phyloP scores from a whole-genome alignment of 2,888 invertebrate genomes.

The Parnassius mnemosyne region DNA sequence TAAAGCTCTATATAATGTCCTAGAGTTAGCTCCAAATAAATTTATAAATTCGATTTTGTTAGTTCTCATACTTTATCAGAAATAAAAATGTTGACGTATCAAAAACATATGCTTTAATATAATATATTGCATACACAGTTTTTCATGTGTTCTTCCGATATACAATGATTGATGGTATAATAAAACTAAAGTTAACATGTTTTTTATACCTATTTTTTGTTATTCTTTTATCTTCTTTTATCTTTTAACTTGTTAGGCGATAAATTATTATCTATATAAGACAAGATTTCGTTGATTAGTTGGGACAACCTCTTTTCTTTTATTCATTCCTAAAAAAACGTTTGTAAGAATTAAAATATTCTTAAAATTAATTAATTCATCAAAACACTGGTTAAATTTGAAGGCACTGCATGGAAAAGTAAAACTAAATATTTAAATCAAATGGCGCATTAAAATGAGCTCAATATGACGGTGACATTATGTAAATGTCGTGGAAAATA shows the following conservation, averaged over 20 bases:
- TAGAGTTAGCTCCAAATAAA: too few relatives aligned
- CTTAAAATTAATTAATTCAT: conserved; percentile 24
- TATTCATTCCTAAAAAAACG: conserved; percentile 20
- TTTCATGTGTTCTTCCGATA: conserved; percentile 45
- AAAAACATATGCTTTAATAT: neutral
- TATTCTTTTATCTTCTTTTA: conserved; percentile 76
- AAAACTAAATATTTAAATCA: conserved; percentile 13
- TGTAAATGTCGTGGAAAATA: conserved; percentile 5
- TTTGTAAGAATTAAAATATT: conserved; percentile 20
- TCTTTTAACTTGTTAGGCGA: conserved; percentile 69
- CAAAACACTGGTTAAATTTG: neutral
- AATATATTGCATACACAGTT: neutral
- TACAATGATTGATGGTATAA: conserved; percentile 75
- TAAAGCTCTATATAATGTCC: too few relatives aligned
- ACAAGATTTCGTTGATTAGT: conserved; percentile 71
- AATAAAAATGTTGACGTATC: neutral
- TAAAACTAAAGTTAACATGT: conserved; percentile 65
- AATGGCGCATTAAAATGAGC: neutral
- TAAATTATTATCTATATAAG: conserved; percentile 56
- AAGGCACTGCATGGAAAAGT: neutral
- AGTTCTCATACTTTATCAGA: neutral
- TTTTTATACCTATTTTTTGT: conserved; percentile 65
- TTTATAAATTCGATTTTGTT: too few relatives aligned
- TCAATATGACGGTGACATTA: conserved; percentile 1
- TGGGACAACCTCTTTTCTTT: conserved; percentile 15